Conservation (phyloP, 1,140 invertebrate genomes). For the Drosophila pectinifera region DNA sequence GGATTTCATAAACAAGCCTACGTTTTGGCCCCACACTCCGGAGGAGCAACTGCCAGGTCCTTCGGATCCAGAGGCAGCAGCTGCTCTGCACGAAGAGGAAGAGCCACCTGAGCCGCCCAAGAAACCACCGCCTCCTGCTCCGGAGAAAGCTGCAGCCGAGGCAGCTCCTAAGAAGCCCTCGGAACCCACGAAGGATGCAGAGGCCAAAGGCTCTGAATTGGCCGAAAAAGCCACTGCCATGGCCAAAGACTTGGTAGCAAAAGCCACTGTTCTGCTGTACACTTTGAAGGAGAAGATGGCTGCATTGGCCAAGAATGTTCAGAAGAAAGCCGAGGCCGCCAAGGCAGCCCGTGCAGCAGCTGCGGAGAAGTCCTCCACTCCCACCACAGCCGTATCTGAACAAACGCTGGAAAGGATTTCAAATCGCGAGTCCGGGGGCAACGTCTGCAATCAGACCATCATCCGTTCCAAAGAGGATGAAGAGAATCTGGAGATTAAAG, state of each 20-base stretch:
- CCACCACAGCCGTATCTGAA: not conserved
- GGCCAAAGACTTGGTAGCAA: slow-evolving; percentile 19
- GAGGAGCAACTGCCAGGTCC: slow-evolving; percentile 85
- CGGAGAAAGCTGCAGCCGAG: not conserved
- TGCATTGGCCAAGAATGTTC: slow-evolving; percentile 9
- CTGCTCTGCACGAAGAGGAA: slow-evolving; percentile 21
- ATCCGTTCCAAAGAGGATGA: slow-evolving; percentile 29
- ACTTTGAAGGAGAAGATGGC: slow-evolving; percentile 11
- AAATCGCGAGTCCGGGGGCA: not conserved
- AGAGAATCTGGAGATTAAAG: slow-evolving; percentile 47
- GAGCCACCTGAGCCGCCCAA: slow-evolving; percentile 23
- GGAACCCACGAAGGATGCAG: slow-evolving; percentile 5
- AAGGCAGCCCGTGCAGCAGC: slow-evolving; percentile 10
- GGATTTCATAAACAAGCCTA: slow-evolving; percentile 89
- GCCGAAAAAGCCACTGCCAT: slow-evolving; percentile 23
- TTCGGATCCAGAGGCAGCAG: slow-evolving; percentile 13
- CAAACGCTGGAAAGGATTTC: not conserved
- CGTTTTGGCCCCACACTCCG: slow-evolving; percentile 91
- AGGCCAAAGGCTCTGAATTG: slow-evolving; percentile 10
- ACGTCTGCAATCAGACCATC: slow-evolving; percentile 62
- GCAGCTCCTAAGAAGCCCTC: slow-evolving; percentile 3
- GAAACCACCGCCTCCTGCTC: not conserved
- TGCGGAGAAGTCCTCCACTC: not conserved
- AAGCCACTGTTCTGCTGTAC: slow-evolving; percentile 10
- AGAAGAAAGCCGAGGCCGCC: slow-evolving; percentile 10